Percentiles rank a stretch among this genome's conserved stretches.
These are phyloP conservation scores for Digitonthophagus gazella DNA, from an alignment of 2,888 invertebrate species.

Conservation along the genomic window DNA sequence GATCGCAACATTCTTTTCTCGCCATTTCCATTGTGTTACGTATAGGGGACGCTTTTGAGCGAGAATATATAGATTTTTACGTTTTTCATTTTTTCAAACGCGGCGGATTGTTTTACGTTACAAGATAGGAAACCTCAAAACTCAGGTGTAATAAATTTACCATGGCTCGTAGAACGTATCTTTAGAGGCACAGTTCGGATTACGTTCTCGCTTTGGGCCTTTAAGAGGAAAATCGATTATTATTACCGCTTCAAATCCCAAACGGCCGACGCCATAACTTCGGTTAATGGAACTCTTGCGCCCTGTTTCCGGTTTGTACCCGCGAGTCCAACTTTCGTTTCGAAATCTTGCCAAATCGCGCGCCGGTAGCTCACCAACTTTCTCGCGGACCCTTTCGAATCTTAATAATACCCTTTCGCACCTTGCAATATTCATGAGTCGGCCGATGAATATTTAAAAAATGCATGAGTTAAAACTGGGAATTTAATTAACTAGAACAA, in stretches of 20 bases:
- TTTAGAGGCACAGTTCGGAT: not conserved
- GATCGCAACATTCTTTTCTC: not conserved
- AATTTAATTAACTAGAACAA: not conserved
- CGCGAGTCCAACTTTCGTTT: not conserved
- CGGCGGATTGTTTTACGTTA: too few species aligned
- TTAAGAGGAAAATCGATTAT: not conserved
- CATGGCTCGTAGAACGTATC: not conserved
- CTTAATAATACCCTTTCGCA: not conserved
- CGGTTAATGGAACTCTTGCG: not conserved
- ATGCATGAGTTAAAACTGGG: not conserved
- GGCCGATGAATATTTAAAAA: not conserved
- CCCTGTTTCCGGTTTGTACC: not conserved
- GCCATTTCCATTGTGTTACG: not conserved
- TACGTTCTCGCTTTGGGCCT: not conserved
- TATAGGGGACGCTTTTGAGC: not conserved
- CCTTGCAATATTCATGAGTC: not conserved
- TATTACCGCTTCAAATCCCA: not conserved
- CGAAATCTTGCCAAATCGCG: not conserved
- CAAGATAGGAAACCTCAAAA: too few species aligned
- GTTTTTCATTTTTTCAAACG: too few species aligned
- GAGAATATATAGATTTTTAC: too few species aligned
- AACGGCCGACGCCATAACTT: not conserved
- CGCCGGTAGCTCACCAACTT: not conserved
- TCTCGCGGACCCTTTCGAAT: not conserved
- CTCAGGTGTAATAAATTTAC: not conserved